These are phyloP conservation scores for Dyspetes luteomarginatus DNA, from an alignment of 2,888 invertebrate species.

Conservation along the genomic window DNA sequence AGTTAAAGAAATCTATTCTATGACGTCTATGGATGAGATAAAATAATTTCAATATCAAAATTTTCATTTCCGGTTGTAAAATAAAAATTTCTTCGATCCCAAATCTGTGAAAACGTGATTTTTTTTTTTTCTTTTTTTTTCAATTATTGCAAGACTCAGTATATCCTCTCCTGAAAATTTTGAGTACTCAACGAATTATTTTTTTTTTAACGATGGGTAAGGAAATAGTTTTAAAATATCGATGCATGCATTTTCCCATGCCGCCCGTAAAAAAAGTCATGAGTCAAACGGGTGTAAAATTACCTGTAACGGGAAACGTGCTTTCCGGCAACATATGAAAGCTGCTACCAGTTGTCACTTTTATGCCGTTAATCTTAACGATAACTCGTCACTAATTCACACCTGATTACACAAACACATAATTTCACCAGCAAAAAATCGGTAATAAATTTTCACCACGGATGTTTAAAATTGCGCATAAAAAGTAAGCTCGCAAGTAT, in stretches of 20 bases:
- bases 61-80: background rate
- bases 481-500: background rate
- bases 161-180: too few species aligned
- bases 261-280: background rate
- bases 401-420: background rate
- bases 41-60: background rate
- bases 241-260: too few species aligned
- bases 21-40: background rate
- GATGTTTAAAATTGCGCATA: background rate
- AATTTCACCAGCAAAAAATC: background rate
- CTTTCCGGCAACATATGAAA: slow-evolving; percentile 83
- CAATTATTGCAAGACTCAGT: too few species aligned
- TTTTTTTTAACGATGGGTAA: too few species aligned
- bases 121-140: background rate
- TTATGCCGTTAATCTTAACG: slow-evolving; percentile 25
- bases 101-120: background rate
- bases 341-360: slow-evolving; percentile 62
- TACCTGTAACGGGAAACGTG: slow-evolving; percentile 83
- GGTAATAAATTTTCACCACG: background rate
- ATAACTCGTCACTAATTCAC: slow-evolving; percentile 11
- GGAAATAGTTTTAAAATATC: too few species aligned
- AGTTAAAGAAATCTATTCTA: too few species aligned
- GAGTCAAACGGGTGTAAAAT: slow-evolving; percentile 35
- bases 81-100: background rate
- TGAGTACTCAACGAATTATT: too few species aligned